Base-by-base conservation (phyloP, 1,140 invertebrate species). In the Lysiphlebus fabarum region DNA sequence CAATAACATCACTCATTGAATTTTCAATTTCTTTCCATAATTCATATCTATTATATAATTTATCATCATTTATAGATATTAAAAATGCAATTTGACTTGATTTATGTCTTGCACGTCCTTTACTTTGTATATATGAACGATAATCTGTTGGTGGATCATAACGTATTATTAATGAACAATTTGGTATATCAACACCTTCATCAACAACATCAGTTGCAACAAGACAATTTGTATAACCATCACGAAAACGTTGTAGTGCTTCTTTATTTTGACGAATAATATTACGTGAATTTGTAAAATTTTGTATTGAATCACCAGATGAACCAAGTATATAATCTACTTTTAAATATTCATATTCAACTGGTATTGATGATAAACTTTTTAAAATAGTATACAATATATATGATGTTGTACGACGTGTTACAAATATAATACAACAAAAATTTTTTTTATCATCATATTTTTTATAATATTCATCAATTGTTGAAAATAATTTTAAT, bases 151-250 rank as follows among this genome's bases (percentile, higher is more conserved):
- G 80, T n/a, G 70, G 53, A 77, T 90, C 86, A 77, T 90, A 95
- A 49, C 89, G 78, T 41, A 94, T 73, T n/a, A 95, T 86, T 44
- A 95, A 75, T 67, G 91, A 90, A 71, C 93, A 95, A 55, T 83
- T 82, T 1, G 89, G 88, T 40, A 95, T 81, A 71, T 95, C 92
- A 11, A 95, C 82, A 7, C 91, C 91, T 78, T 93, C 91, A 74
- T 95, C 92, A 6, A 93, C 72, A 17, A 92, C 84, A 72, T 84
- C 78, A 7, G 94, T 95, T n/a, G 91, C 85, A 45, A 95, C 79
- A 5, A 96, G 67, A 17, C 93, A 81, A 73, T 97, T 97, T 0
- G 83, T 74, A 37, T 79, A 70, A 8, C 85, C 86, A 34, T 69
- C 72, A 42, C 80, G 75, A 73, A 89, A 90, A 59, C 82, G 83